Base-by-base conservation (phyloP, 2,113 vertebrate species). In the Puntigrus tetrazona region DNA sequence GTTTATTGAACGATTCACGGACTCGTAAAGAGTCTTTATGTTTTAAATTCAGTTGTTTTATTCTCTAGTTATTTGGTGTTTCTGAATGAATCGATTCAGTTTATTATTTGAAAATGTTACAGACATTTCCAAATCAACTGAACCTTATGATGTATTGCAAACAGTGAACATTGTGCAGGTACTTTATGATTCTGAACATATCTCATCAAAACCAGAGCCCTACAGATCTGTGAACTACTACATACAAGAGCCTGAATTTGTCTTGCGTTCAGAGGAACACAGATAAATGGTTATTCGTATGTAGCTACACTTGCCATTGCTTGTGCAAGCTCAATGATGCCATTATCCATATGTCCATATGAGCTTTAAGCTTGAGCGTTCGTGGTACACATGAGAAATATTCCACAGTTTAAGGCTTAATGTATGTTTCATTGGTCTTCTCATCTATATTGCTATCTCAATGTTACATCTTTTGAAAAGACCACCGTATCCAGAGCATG, bases 341-440 rank as follows among this genome's bases (percentile, higher is more conserved):
- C 5, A 4, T 20, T 67, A 34, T 67, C 29, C 29, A 34, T 67
- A 67, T 67, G 63, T 34, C 63, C 63, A 67, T 34, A 34, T 67
- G 29, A 63, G 61, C 27, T 63, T 63, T 63, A 14, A 63, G 27
- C 61, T 31, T 65, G 27, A 67, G 6, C 63, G 34, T 43, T 43
- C 5, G 25, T 22, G 41, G 5, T 43, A 43, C 13, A 43, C 5
- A 4, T 43, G 36, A 72, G 38, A 10, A 72, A 72, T 43, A 27
- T 72, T 43, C 69, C 22, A 25, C 1, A 14, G 5, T 43, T 72
- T 14, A 43, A 25, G 38, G 43, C 36, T 5, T n/a, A 38, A 69
- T 11, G 65, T 45, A 16, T 4, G 73, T 70, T 50, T 63, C 85
- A 81, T 59, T 70, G 77, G 52, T 84, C 77, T 70, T 61, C 67